Base-by-base conservation (phyloP, 2,797 vertebrate species). In the Pangasius larnaudii region DNA sequence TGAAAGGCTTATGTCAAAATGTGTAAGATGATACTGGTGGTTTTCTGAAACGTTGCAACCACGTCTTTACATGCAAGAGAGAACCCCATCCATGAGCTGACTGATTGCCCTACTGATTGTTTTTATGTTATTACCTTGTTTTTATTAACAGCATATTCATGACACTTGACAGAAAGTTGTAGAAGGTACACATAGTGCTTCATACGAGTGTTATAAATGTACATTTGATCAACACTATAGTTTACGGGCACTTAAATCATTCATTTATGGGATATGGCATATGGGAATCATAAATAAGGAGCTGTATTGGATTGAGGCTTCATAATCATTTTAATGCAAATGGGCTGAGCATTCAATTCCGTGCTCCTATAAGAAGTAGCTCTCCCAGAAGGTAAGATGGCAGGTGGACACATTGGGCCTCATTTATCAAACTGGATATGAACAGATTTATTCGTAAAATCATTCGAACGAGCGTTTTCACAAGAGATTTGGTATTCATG, bases 291-390 rank as follows among this genome's bases (percentile, higher is more conserved):
- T 58, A 61, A 82, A 81, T 82, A 46, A 63, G 39, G 18, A 19
- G 80, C 80, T 30, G 79, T 42, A 82, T 46, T 46, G 67, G 53
- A 36, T 72, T 74, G 59, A 63, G 24, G 39, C 59, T 42, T 39
- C 58, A 18, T 82, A 36, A 79, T 33, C 77, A 24, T 58, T 80
- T 80, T 82, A 82, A 82, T 63, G 80, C 80, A 58, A 46, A 82
- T 59, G 59, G 59, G 19, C 59, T 39, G 36, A 81, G 24, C 58
- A 42, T 42, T 46, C 36, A 27, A 27, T 39, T 61, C 33, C 56
- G 27, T 27, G 36, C 33, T 27, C 10, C 19, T 42, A 4, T 27
- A 63, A 81, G 58, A 81, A 9, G 78, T 58, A 24, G 78, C 5
- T 58, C 79, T 81, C 33, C 33, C 33, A 58, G 56, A 81, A 27